Base-by-base conservation (phyloP, 2,888 invertebrate genomes). In the Tinea semifulvella region DNA sequence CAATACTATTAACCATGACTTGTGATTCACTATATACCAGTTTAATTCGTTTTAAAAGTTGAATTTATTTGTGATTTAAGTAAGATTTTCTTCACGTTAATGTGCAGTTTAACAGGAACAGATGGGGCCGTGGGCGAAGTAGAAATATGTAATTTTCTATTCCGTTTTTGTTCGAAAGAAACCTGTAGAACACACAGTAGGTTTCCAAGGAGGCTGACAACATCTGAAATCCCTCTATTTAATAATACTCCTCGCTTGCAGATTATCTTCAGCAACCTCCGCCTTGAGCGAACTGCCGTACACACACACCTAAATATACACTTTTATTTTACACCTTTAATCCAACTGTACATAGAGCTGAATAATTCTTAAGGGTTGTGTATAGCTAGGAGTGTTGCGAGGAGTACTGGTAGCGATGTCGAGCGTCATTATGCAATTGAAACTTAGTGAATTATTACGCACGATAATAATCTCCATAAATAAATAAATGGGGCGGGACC, bases 391-490 rank as follows among this genome's bases (percentile, higher is more conserved):
- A 35, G n/a, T 17, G 36, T 16, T 18, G 3, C 7, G 7, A 31
- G 7, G 31, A 43, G 42, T 49, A 57, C 62, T 74, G 62, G 76
- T 75, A 75, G 74, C 68, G 57, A 61, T 68, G 73, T 73, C 73
- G 57, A 69, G 71, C 69, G 60, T 75, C 74, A 79, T 80, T 79
- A 80, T 73, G 79, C 80, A 79, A 80, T 80, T 80, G 80, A 80
- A 80, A 75, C 73, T 79, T 77, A 74, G 73, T 79, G 80, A 80
- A 76, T 74, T 79, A 80, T 79, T 72, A 79, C 74, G 65, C 70
- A 71, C 67, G 74, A 75, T 79, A 72, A 76, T 74, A 73, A 75
- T 77, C 75, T 71, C 55, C 65, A 70, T 77, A 77, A 77, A 77
- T 76, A 77, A 76, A 77, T 72, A 75, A 70, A 76, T 67, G 61